A percentile compares a stretch with the other conserved stretches of the same genome.
Conservation (phyloP, 2,888 invertebrate species). For the Ryuthela nishihirai region DNA sequence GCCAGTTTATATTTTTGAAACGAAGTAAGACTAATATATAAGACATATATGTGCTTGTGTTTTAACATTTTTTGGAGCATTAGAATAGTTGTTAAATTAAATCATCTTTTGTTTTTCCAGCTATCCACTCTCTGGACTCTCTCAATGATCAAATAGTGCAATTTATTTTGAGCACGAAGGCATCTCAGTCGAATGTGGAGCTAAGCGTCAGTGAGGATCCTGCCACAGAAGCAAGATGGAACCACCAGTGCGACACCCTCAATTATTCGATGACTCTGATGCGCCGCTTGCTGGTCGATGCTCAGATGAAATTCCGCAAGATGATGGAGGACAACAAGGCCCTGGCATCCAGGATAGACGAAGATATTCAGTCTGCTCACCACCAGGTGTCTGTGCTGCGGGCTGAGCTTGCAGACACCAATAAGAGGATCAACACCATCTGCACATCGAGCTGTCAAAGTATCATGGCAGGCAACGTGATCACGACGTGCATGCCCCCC, state of each 20-base stretch:
- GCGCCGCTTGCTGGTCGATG: conserved; percentile 79
- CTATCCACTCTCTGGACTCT: conserved; percentile 54
- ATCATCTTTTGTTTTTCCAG: conserved; percentile 46
- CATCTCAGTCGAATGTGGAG: conserved; percentile 45
- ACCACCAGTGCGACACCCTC: conserved; percentile 59
- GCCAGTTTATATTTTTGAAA: no score
- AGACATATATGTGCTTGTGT: no score
- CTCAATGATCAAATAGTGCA: conserved; percentile 54
- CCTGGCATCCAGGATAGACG: conserved; percentile 56
- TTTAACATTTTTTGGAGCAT: no score
- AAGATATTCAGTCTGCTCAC: conserved; percentile 62
- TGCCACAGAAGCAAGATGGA: conserved; percentile 19
- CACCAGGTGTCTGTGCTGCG: conserved; percentile 60
- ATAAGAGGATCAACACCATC: conserved; percentile 51
- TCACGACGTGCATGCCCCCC: conserved; percentile 31
- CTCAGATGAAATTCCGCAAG: conserved; percentile 76
- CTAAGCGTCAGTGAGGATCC: conserved; percentile 40
- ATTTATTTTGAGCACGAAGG: conserved; percentile 50
- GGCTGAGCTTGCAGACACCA: conserved; percentile 58
- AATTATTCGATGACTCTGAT: conserved; percentile 79
- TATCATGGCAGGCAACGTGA: conserved; percentile 23
- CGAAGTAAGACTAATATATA: no score
- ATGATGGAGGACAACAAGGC: conserved; percentile 80
- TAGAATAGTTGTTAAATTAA: no score
- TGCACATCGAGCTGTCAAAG: conserved; percentile 8